Conservation (phyloP, 2,888 invertebrate genomes). For the Trissolcus japonicus region DNA sequence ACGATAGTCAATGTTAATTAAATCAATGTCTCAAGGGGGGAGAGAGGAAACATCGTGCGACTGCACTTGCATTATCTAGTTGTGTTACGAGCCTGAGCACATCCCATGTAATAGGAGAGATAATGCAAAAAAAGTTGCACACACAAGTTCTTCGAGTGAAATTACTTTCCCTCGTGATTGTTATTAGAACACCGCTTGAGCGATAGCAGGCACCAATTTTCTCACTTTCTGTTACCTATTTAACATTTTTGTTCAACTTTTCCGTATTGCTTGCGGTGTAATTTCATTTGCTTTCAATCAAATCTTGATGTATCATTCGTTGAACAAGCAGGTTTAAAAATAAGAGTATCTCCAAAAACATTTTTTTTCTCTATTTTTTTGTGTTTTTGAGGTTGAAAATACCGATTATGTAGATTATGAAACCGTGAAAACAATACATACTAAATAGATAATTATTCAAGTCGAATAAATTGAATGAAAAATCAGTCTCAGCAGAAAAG, state of each 20-base stretch:
- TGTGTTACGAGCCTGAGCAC: conserved; percentile 34
- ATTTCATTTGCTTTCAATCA: conserved; percentile 2
- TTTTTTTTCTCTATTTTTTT: no score
- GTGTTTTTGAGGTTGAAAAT: no score
- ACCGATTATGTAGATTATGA: no score
- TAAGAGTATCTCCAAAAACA: no score
- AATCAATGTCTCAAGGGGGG: conserved; percentile 17
- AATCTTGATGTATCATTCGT: not conserved
- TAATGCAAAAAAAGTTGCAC: conserved; percentile 44
- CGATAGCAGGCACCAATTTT: conserved; percentile 41
- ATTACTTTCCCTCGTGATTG: conserved; percentile 55
- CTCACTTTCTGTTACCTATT: conserved; percentile 52
- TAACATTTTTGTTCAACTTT: conserved; percentile 40
- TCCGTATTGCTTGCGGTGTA: conserved; percentile 5
- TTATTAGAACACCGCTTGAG: conserved; percentile 50
- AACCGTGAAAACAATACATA: no score
- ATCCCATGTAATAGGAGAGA: conserved; percentile 43
- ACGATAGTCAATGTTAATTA: conserved; percentile 43
- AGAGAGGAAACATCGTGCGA: conserved; percentile 21
- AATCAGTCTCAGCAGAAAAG: no score
- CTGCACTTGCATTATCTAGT: conserved; percentile 40
- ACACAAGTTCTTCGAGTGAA: conserved; percentile 47
- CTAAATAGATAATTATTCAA: no score
- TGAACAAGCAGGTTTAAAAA: not conserved
- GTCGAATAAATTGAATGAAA: no score